Percentiles rank a stretch among this genome's conserved stretches.
phyloP scores from a whole-genome alignment of 2,797 vertebrate species.

The Intellagama lesueurii region DNA sequence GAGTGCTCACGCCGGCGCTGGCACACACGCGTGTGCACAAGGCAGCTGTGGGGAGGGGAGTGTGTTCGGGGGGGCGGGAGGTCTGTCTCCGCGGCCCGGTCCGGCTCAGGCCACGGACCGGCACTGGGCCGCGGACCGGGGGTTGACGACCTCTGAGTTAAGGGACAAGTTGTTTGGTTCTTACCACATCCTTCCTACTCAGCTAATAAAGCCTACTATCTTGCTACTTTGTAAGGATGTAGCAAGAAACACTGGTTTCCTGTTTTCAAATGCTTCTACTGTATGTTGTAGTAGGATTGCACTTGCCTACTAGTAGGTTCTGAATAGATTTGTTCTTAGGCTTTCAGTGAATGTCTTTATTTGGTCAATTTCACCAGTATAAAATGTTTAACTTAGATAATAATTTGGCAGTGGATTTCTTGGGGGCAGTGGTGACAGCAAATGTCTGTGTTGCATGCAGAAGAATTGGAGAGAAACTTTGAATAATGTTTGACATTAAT shows the following conservation, averaged over 20 bases:
- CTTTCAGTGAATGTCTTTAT: not conserved
- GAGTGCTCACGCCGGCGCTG: too few species aligned
- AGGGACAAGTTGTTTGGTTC: not conserved
- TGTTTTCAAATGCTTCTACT: not conserved
- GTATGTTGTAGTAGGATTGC: not conserved
- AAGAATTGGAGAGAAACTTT: not conserved
- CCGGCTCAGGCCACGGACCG: too few species aligned
- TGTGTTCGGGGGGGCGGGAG: too few species aligned
- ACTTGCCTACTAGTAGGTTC: not conserved
- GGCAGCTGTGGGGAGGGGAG: too few species aligned
- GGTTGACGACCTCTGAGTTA: too few species aligned
- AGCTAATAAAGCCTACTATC: not conserved
- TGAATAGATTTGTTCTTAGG: not conserved
- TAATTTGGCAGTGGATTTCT: not conserved
- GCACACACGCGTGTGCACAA: too few species aligned
- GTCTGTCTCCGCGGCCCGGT: too few species aligned
- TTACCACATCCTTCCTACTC: not conserved
- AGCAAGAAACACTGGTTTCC: not conserved
- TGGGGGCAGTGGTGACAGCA: not conserved
- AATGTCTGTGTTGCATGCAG: not conserved
- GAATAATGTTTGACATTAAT: not conserved
- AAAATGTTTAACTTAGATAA: not conserved
- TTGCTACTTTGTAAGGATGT: not conserved
- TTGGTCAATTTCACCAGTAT: not conserved
- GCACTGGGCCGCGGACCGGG: too few species aligned